Evolutionary conservation across 2,888 invertebrate species (phyloP).

Genomic region (Leuctra nigra): DNA sequence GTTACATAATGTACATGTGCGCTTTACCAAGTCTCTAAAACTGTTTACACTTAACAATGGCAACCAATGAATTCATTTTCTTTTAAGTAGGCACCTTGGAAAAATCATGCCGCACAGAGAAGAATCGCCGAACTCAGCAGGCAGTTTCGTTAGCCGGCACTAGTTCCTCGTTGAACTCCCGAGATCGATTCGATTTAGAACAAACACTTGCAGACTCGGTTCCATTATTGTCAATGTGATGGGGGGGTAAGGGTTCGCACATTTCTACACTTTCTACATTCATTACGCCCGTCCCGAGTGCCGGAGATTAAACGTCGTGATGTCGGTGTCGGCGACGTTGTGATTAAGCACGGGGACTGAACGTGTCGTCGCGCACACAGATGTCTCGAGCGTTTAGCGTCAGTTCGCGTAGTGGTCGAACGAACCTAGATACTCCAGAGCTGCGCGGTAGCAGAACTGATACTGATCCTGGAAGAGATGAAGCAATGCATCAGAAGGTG

Average conservation of each 20-base stretch:
- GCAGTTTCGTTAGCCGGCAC: no score
- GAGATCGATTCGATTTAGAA: background rate
- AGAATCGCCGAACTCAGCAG: background rate
- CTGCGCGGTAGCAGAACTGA: slow-evolving; percentile 98
- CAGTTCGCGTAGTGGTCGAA: slow-evolving; percentile 94
- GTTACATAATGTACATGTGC: no score
- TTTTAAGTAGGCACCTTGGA: background rate
- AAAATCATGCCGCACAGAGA: background rate
- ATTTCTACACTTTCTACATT: background rate
- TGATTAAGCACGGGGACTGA: background rate
- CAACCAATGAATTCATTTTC: no score
- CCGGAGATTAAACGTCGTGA: no score
- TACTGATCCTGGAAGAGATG: slow-evolving; percentile 99
- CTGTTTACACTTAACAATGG: no score
- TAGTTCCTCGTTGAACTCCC: no score
- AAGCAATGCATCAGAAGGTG: no score
- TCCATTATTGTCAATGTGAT: slow-evolving; percentile 3
- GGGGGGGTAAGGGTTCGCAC: slow-evolving; percentile 2
- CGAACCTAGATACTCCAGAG: slow-evolving; percentile 95
- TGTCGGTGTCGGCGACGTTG: background rate
- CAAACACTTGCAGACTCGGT: background rate
- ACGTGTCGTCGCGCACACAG: no score
- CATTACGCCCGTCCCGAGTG: no score
- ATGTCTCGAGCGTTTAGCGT: slow-evolving; percentile 35
- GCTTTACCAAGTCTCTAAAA: no score